Evolutionary conservation across 2,113 vertebrate genomes (phyloP), one percentile per base, ranked within the genome.

Genomic region (Gallinago media): DNA sequence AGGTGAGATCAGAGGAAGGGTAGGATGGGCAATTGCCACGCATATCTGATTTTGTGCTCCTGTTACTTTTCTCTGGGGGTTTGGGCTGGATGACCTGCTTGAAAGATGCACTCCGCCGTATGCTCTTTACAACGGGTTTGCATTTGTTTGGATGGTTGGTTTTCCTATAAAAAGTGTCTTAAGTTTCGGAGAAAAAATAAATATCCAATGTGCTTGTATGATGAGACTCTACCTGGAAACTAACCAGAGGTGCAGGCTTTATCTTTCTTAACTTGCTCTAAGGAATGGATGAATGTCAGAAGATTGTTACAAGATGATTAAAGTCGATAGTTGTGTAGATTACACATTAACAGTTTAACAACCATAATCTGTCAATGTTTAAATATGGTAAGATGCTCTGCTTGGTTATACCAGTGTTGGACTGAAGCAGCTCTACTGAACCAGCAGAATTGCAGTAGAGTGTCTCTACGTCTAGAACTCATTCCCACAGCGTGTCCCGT

Each of bases 81-180:
- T 26, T 46, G 90, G 67, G 40, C 68, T 55, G 32, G 79, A 79
- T 87, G 70, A 82, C 52, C 11, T 7, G 5, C 31, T 81, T 83
- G 72, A 67, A 95, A 94, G 86, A 79, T 61, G 50, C 40, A n/a
- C n/a, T 94, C 65, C 74, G 85, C 54, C 3, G 0, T 32, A 70
- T 34, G 32, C 8, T 52, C 49, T 74, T 59, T 42, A n/a, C 66
- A 47, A 44, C 68, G 90, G 95, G 92, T 91, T 88, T 85, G 77
- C 85, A 83, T 92, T 93, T 58, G 63, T 31, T 75, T 80, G 85
- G 50, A 61, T 92, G 79, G 76, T 94, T 95, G 87, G 55, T 79
- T 94, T 95, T 88, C 70, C 42, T 91, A 62, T 63, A 15, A 93
- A 85, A 38, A 38, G n/a, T 72, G 68, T 89, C 63, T 80, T 84